Evolutionary conservation across 1,140 invertebrate species (phyloP), one percentile per base, ranked within the genome.

Genomic region (Musca vetustissima): DNA sequence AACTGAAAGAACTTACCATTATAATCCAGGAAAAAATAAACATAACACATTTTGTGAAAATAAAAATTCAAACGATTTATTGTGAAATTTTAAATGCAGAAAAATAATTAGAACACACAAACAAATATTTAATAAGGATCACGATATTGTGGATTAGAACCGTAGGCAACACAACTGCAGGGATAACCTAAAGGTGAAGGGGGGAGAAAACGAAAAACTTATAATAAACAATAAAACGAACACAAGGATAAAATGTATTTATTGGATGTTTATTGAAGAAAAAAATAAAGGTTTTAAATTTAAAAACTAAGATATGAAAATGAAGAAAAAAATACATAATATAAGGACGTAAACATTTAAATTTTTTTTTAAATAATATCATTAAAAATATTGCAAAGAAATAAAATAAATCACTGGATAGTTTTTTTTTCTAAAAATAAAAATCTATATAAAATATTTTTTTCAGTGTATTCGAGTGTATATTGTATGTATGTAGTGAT

Each of bases 151-250:
- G 72, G 76, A 74, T 81, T 79, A 76, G 79, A 77, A 70, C 71
- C 79, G 72, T 81, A 81, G 69, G 75, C 79, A 78, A 80, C 75
- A 73, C 79, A 81, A 74, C 74, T 74, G 73, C 79, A 81, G 57
- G 79, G 79, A 76, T 79, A 81, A 73, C 77, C 79, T 81, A 69
- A 68, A n/a, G 65, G 69, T 32, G 22, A 15, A 53, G 53, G 36
- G 32, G 36, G 24, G 2, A 47, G 22, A 48, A 65, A 22, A 65
- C 53, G 17, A 48, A 64, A 66, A 17, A 8, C n/a, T n/a, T n/a
- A n/a, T n/a, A n/a, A n/a, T n/a, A 64, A 64, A 3, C 19, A 19
- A 22, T 22, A 52, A 19, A 64, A 47, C 11, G 24, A 64, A 43
- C n/a, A 49, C 28, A 49, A 65, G 22, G 24, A n/a, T 43, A 47